Evolutionary conservation across 2,888 invertebrate species (phyloP), one percentile per base, ranked within the genome.

Genomic region (Xestobium rufovillosum): DNA sequence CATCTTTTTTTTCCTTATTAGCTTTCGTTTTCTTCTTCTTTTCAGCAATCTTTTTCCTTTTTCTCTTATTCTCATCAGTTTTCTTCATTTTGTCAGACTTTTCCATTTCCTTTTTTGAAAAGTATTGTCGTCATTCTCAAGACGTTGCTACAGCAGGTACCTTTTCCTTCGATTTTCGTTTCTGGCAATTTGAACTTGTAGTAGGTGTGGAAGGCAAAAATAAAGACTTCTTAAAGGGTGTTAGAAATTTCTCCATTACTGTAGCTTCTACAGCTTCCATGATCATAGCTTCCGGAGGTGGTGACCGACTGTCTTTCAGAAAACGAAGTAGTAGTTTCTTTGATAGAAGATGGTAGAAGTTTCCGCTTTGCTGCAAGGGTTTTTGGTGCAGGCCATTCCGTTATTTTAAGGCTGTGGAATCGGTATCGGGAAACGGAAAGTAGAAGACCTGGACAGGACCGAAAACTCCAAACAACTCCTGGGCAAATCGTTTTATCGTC

Each of bases 11-110:
- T 19, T 19, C 23, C n/a, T 19, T 6, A 6, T 8, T n/a, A n/a
- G 23, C 23, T 19, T 19, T 19, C 23, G n/a, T n/a, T n/a, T n/a
- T n/a, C n/a, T n/a, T 19, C 23, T 19, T 19, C n/a, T 19, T 19
- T 8, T 19, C 23, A 6, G 23, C 23, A 19, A 6, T 19, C n/a
- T 19, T n/a, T 19, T 19, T n/a, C n/a, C 23, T 19, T n/a, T 19
- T 19, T n/a, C 23, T 19, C n/a, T 19, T 19, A 19, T 19, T 19
- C n/a, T 19, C 23, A 8, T 19, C 23, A 8, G 6, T 19, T 6
- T 19, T 6, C n/a, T 19, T 19, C 6, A 19, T 19, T 19, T 19
- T 19, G 23, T 19, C 23, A 19, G 23, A 8, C n/a, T 19, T 19
- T 6, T 19, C n/a, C 23, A 8, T 19, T 19, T 19, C 23, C n/a